Evolutionary conservation across 1,140 invertebrate species (phyloP).

Genomic region (Zaprionus capensis): DNA sequence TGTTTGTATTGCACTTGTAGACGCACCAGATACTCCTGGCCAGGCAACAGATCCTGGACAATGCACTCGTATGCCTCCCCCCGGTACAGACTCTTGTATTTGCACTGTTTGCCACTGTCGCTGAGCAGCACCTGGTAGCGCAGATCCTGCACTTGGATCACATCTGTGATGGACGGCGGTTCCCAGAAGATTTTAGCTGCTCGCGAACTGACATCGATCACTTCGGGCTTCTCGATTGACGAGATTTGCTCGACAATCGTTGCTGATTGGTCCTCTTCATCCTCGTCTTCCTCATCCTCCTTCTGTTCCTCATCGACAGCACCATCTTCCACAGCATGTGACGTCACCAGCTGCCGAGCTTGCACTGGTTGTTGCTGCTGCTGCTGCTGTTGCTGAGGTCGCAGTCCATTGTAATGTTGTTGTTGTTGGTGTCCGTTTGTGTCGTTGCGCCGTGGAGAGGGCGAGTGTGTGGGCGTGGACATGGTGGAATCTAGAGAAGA

Average conservation of each 20-base stretch:
- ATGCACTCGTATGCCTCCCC: conserved; percentile 89
- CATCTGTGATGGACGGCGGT: conserved; percentile 87
- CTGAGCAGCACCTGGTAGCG: conserved; percentile 91
- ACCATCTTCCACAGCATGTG: neutral
- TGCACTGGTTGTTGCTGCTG: conserved; percentile 41
- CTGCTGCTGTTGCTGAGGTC: conserved; percentile 30
- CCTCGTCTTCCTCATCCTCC: conserved; percentile 48
- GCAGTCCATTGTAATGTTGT: conserved; percentile 62
- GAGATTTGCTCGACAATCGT: conserved; percentile 89
- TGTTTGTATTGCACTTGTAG: conserved; percentile 87
- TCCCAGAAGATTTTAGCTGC: conserved; percentile 92
- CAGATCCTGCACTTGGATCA: conserved; percentile 86
- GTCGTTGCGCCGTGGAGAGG: conserved; percentile 75
- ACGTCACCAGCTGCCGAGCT: neutral
- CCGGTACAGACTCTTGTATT: conserved; percentile 92
- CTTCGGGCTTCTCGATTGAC: conserved; percentile 90
- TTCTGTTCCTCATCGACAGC: conserved; percentile 24
- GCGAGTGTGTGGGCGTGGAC: conserved; percentile 76
- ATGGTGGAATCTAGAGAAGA: conserved; percentile 50
- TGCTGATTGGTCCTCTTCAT: conserved; percentile 84
- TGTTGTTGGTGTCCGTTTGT: conserved; percentile 70
- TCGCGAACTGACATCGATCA: conserved; percentile 90
- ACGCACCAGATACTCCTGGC: conserved; percentile 91
- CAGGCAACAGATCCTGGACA: conserved; percentile 92
- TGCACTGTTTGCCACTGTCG: conserved; percentile 90